Evolutionary conservation across 2,113 vertebrate species (phyloP), one percentile per base, ranked within the genome.

Genomic region (Octodon degus): DNA sequence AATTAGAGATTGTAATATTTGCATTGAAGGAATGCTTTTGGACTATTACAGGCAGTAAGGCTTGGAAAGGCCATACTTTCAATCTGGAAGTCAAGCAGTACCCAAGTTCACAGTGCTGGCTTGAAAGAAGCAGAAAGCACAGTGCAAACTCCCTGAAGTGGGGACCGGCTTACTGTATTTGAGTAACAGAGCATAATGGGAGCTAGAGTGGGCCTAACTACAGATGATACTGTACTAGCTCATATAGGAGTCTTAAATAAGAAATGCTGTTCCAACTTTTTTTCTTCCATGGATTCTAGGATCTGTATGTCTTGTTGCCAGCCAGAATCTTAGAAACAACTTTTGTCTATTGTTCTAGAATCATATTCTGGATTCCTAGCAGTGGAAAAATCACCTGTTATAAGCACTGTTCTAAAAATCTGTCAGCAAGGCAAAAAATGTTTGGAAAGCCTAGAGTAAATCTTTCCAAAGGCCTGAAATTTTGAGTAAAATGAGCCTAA

Each of bases 301-400:
- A 90, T 92, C 30, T 86, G 34, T 94, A 32, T 91, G 60, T 93
- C 81, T 72, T 92, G 63, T 65, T 30, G 65, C 30, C 70, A 82
- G 7, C 20, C 90, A 30, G 32, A 74, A 2, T 90, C 25, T 47
- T 70, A 79, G 37, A 77, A 81, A 79, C 40, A 80, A 2, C 70
- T 91, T 93, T 85, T 24, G 2, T n/a, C 50, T 67, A 30, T 3
- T 50, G 22, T 90, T 94, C 89, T 92, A 65, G 80, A 96, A 94
- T 94, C 62, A 47, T 22, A 77, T 95, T 97, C 79, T 95, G 50
- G 79, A 93, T 96, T 91, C 40, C 68, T 84, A 34, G 34, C 70
- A 50, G 62, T 95, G 34, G 94, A 95, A 93, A 96, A 96, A 96
- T 96, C 87, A 95, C 74, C 93, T 94, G 89, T 91, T 96, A 91